A percentile compares a stretch with the other conserved stretches of the same genome.
Evolutionary conservation across 2,888 invertebrate genomes (phyloP).

Genomic region (Ectemnius continuus): DNA sequence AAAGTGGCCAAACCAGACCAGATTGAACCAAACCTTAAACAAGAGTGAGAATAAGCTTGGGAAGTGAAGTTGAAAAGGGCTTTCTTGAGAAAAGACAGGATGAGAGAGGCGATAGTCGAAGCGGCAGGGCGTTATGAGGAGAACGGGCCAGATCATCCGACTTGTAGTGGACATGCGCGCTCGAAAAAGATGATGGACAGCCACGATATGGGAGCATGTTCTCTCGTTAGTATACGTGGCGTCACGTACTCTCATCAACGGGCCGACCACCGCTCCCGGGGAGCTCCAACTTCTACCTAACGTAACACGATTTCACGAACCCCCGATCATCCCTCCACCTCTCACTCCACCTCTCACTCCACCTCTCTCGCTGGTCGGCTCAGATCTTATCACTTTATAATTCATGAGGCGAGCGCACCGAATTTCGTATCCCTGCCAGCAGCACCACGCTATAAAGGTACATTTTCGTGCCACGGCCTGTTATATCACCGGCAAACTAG

Average conservation of each 20-base stretch:
- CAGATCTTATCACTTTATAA: conserved; percentile 59
- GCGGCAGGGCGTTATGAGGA: not conserved
- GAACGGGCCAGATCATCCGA: conserved; percentile 2
- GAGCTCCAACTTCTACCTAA: conserved; percentile 37
- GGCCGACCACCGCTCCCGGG: conserved; percentile 19
- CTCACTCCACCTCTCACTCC: conserved; percentile 21
- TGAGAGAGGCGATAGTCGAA: not conserved
- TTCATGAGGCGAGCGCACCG: conserved; percentile 51
- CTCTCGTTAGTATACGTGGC: too few relatives aligned
- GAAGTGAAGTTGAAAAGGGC: too few relatives aligned
- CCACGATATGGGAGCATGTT: too few relatives aligned
- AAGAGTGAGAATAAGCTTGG: too few relatives aligned
- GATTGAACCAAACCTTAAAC: too few relatives aligned
- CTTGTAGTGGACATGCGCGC: not conserved
- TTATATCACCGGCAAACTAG: too few relatives aligned
- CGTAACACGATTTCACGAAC: conserved; percentile 35
- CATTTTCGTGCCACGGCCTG: too few relatives aligned
- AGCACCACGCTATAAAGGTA: too few relatives aligned
- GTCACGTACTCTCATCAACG: not conserved
- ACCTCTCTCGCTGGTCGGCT: conserved; percentile 10
- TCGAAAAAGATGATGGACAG: too few relatives aligned
- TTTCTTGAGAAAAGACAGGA: too few relatives aligned
- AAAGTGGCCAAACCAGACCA: too few relatives aligned
- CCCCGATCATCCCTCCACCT: too few relatives aligned
- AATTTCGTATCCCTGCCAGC: conserved; percentile 41